Conservation (phyloP, 2,797 vertebrate species). For the Tarsius wallacei region DNA sequence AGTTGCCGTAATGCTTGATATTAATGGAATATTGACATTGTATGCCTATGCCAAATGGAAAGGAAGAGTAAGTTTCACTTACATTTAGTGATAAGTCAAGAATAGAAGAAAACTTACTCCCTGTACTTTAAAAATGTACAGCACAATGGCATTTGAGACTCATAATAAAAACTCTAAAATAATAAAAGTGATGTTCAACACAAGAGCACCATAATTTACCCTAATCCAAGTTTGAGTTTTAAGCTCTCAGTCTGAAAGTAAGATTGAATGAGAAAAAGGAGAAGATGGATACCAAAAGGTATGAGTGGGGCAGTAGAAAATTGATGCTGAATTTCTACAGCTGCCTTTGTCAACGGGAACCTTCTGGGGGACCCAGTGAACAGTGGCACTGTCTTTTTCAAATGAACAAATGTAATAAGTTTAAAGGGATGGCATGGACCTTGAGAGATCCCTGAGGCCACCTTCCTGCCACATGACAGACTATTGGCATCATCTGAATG, state of each 20-base stretch:
- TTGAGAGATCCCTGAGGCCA: background rate
- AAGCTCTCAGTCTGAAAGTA: conserved; percentile 63
- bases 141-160: background rate
- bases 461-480: background rate
- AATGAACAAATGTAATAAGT: background rate
- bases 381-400: background rate
- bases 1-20: background rate
- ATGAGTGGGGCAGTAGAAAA: background rate
- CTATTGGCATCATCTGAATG: background rate
- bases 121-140: background rate
- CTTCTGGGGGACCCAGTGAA: background rate
- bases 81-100: conserved; percentile 5
- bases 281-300: background rate
- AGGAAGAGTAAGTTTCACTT: background rate
- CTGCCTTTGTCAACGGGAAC: background rate
- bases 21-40: background rate
- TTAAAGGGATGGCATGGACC: background rate
- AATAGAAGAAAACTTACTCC: background rate
- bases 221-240: conserved; percentile 72
- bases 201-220: background rate
- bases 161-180: background rate
- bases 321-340: background rate
- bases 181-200: background rate
- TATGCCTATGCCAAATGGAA: background rate
- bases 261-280: background rate